Conservation (phyloP, 2,888 invertebrate species). For the Dryococelus australis region DNA sequence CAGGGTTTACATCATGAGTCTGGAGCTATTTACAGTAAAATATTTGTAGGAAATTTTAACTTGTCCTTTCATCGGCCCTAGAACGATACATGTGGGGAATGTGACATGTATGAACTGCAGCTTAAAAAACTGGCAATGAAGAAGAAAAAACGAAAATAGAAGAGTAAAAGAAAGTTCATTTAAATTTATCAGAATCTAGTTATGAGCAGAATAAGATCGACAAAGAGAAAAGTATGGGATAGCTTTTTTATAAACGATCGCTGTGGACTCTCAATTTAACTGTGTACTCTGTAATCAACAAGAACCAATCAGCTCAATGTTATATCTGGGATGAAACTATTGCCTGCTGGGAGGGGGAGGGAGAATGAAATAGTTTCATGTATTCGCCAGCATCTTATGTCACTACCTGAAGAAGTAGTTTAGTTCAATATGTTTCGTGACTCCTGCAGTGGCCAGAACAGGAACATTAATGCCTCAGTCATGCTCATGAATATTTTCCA, state of each 20-base stretch:
- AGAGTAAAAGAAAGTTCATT: background rate
- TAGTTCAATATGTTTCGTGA: background rate
- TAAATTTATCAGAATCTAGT: background rate
- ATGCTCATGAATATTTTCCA: slow-evolving; percentile 11
- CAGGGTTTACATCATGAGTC: background rate
- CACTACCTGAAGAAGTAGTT: background rate
- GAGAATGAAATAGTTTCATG: too few species aligned
- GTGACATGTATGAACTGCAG: background rate
- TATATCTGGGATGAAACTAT: too few species aligned
- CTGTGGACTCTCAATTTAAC: background rate
- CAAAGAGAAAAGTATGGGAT: background rate
- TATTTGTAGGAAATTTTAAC: background rate
- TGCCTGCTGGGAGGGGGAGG: too few species aligned
- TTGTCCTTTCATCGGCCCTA: background rate
- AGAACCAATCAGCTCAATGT: too few species aligned
- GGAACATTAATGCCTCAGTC: background rate
- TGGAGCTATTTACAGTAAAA: too few species aligned
- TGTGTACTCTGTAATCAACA: too few species aligned
- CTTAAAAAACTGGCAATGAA: background rate
- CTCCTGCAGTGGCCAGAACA: slow-evolving; percentile 3
- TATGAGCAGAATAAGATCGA: background rate
- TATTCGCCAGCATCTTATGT: background rate
- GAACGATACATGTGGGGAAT: background rate
- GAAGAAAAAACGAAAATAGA: background rate
- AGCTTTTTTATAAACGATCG: slow-evolving; percentile 3